These are phyloP conservation scores for Triops longicaudatus DNA, from an alignment of 1,140 invertebrate species.

Conservation along the genomic window DNA sequence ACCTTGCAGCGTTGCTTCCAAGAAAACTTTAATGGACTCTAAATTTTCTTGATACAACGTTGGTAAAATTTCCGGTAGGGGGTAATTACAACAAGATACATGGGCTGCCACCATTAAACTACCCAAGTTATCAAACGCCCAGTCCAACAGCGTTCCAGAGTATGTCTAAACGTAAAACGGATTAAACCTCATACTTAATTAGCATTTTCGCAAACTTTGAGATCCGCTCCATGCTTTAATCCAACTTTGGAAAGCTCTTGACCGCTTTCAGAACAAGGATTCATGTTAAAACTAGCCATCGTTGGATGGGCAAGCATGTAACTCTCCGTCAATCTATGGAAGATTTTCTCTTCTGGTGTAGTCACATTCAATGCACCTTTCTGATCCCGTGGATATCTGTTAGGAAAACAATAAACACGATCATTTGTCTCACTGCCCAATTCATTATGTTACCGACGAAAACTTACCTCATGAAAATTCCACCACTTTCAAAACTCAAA, in stretches of 20 bases:
- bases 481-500: slow-evolving; percentile 54
- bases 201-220: background rate
- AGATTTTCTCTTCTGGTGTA: background rate
- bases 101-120: slow-evolving; percentile 37
- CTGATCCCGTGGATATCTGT: background rate
- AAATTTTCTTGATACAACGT: slow-evolving; percentile 66
- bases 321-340: background rate
- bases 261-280: background rate
- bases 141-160: slow-evolving; percentile 30
- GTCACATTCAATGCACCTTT: background rate
- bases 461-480: slow-evolving; percentile 46
- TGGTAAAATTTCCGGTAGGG: slow-evolving; percentile 52
- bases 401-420: background rate
- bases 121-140: slow-evolving; percentile 16
- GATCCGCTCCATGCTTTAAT: slow-evolving; percentile 5
- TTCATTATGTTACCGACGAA: background rate
- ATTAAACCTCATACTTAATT: background rate
- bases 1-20: slow-evolving; percentile 36
- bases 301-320: slow-evolving; percentile 8
- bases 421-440: background rate
- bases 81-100: slow-evolving; percentile 69
- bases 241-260: background rate
- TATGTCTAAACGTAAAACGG: slow-evolving; percentile 37
- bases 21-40: slow-evolving; percentile 54
- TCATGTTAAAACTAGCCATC: background rate